Conservation (phyloP, 2,797 vertebrate genomes). For the Notamacropus eugenii region DNA sequence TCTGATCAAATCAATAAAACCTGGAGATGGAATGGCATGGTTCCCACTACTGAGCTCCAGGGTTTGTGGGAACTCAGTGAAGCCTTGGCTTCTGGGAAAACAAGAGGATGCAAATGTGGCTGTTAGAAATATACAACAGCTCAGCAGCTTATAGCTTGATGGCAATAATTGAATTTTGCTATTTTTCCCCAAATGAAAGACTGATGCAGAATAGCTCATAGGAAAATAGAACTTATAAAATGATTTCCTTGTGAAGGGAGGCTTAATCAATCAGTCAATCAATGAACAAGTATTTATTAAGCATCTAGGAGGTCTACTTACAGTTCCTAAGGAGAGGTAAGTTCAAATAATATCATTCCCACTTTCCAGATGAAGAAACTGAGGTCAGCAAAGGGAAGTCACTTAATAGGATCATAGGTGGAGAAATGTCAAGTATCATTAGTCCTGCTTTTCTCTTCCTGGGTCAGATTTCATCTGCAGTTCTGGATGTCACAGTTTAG, state of each 20-base stretch:
- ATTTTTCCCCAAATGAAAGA: not conserved
- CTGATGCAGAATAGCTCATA: not conserved
- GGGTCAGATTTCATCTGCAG: not conserved
- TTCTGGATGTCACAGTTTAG: not conserved
- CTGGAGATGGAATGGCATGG: conserved; percentile 64
- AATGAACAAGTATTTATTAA: not conserved
- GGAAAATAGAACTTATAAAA: not conserved
- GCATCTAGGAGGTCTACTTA: not conserved
- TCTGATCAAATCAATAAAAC: conserved; percentile 85
- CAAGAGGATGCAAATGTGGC: conserved; percentile 15
- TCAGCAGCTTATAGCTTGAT: not conserved
- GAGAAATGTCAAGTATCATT: not conserved
- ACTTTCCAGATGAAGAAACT: not conserved
- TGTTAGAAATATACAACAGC: not conserved
- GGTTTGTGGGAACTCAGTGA: conserved; percentile 55
- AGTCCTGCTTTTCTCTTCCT: not conserved
- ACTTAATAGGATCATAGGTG: not conserved
- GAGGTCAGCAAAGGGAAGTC: not conserved
- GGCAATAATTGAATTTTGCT: not conserved
- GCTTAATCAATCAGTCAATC: not conserved
- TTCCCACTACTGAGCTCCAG: conserved; percentile 66
- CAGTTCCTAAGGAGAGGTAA: not conserved
- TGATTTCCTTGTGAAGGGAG: not conserved
- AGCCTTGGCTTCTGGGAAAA: conserved; percentile 48
- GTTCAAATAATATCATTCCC: not conserved